Evolutionary conservation across 1,140 invertebrate species (phyloP), one percentile per base, ranked within the genome.

Genomic region (Zelostemma sp.): DNA sequence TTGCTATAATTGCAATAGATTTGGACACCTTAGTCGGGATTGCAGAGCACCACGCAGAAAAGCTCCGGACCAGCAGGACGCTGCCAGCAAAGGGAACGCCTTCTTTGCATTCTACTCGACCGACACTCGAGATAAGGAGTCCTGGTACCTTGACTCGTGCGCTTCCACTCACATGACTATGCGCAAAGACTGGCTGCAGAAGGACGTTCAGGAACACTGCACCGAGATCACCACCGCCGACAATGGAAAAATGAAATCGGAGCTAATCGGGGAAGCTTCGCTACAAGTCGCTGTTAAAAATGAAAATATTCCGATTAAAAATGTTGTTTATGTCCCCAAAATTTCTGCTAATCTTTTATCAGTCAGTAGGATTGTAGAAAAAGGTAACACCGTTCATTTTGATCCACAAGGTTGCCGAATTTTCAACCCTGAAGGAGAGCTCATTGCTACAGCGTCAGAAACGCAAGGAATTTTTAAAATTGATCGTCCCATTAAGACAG

Each of bases 161-260:
- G 38, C 45, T 1, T 41, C 46, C 1, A 3, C 56, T 8, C 56
- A 59, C 21, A 25, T 59, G 17, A 21, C 18, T 31, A 3, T 66
- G 16, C 45, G n/a, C 3, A n/a, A 5, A 6, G 9, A 53, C 9
- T 6, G 15, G 33, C n/a, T 40, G 8, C 3, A 28, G 21, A 9
- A 4, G 9, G 4, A 12, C 1, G 49, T 15, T 6, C 28, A 1
- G 2, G 18, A 46, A 1, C 16, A 31, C 11, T 1, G 16, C 6
- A 4, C n/a, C 8, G 9, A 9, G 5, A 19, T 21, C n/a, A 5
- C 16, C 15, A 17, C n/a, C 46, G 33, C 14, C 15, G 14, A 1
- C 17, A 28, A 18, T 49, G 65, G 67, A 69, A 25, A 51, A 40
- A 67, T 57, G 33, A 48, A 68, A 14, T 49, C 73, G 8, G 3